A percentile compares a stretch with the other conserved stretches of the same genome.
Evolutionary conservation across 30 jellyfish, hydroid and myxozoan genomes (phyloP).

Genomic region (Pelagia noctiluca): DNA sequence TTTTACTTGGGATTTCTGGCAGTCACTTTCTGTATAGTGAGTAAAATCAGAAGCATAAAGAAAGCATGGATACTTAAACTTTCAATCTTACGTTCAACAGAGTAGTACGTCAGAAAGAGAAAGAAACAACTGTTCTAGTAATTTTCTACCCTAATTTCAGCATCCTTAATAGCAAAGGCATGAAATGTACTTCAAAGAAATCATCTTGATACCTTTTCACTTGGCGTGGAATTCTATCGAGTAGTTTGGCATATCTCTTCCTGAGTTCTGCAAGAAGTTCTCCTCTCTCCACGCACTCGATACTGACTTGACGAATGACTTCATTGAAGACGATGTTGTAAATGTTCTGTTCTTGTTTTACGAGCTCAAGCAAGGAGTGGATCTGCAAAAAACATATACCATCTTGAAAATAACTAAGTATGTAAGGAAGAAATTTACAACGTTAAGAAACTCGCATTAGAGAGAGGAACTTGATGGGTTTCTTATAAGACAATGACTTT

Average conservation of each 20-base stretch:
- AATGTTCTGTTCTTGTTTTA: slow-evolving; percentile 82
- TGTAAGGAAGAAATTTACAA: no score
- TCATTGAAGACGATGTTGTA: slow-evolving; percentile 83
- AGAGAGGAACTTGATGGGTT: no score
- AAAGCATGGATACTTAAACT: no score
- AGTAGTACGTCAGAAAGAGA: no score
- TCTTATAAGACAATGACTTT: no score
- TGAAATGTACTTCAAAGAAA: background rate
- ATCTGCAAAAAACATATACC: no score
- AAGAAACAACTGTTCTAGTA: no score
- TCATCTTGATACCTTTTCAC: slow-evolving; percentile 72
- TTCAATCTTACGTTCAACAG: no score
- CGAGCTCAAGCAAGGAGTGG: slow-evolving; percentile 72
- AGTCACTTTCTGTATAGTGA: background rate
- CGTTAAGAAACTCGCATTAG: no score
- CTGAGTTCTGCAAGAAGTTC: slow-evolving; percentile 83
- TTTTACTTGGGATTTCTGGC: background rate
- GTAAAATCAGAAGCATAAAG: background rate
- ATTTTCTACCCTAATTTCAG: no score
- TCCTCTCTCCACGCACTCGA: slow-evolving; percentile 93
- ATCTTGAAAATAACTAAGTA: no score
- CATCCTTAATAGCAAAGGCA: slow-evolving; percentile 2
- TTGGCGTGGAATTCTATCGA: slow-evolving; percentile 83
- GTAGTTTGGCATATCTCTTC: slow-evolving; percentile 79
- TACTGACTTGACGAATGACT: slow-evolving; percentile 89